Evolutionary conservation across 2,888 invertebrate genomes (phyloP).

Genomic region (Agriopis marginaria): DNA sequence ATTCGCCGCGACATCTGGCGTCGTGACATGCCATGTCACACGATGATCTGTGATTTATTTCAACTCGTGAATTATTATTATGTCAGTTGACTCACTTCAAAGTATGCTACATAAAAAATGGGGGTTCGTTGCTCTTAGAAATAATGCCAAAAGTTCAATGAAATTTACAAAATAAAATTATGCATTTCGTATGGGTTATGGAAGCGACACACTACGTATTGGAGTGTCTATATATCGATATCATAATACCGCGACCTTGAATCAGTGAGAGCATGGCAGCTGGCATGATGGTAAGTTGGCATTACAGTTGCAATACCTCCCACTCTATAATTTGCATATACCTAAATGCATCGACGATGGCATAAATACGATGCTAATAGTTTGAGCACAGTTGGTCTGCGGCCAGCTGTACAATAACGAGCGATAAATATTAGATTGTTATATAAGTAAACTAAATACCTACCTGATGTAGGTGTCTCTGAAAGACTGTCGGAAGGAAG

Average conservation of each 20-base stretch:
- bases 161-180: not conserved
- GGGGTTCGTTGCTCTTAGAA: not conserved
- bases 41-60: slow-evolving; percentile 24
- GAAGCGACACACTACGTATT: too few relatives aligned
- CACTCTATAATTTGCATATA: slow-evolving; percentile 14
- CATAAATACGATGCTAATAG: not conserved
- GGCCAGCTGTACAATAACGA: too few relatives aligned
- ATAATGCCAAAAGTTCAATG: not conserved
- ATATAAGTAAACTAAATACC: too few relatives aligned
- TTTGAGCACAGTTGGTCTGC: slow-evolving; percentile 7
- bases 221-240: too few relatives aligned
- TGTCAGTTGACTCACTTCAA: slow-evolving; percentile 17
- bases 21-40: slow-evolving; percentile 14
- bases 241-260: too few relatives aligned
- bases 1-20: slow-evolving; percentile 20
- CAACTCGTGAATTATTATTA: slow-evolving; percentile 3
- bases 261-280: slow-evolving; percentile 13
- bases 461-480: too few relatives aligned
- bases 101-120: slow-evolving; percentile 3
- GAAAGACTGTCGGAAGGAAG: too few relatives aligned
- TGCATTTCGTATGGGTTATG: too few relatives aligned
- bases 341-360: slow-evolving; percentile 3
- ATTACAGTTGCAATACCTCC: slow-evolving; percentile 1
- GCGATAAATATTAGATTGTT: too few relatives aligned
- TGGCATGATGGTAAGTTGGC: slow-evolving; percentile 7